A percentile compares a stretch with the other conserved stretches of the same genome.
Conservation (phyloP, 1,140 invertebrate genomes). For the Melipona quadrifasciata region DNA sequence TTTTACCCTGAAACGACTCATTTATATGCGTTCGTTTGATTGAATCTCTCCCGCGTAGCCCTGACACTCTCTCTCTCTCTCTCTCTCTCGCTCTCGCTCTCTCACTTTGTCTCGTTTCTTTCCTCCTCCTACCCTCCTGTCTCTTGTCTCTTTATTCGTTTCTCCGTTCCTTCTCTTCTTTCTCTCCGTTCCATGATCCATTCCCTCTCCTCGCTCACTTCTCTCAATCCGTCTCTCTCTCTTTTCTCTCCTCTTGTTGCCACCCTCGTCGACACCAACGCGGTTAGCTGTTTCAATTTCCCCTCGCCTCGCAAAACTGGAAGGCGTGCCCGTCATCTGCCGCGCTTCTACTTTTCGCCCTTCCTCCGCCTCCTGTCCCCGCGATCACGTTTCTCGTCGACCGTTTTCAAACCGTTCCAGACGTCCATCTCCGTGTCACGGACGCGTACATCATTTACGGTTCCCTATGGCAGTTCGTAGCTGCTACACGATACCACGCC, state of each 20-base stretch:
- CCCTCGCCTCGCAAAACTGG: slow-evolving; percentile 74
- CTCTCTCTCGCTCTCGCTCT: too few relatives aligned
- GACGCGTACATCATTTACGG: background rate
- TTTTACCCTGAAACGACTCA: slow-evolving; percentile 78
- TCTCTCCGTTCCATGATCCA: background rate
- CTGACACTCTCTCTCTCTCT: slow-evolving; percentile 25
- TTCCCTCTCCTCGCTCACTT: too few relatives aligned
- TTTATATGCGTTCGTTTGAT: slow-evolving; percentile 80
- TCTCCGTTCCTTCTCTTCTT: slow-evolving; percentile 13
- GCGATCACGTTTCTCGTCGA: background rate
- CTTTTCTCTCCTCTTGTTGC: slow-evolving; percentile 33
- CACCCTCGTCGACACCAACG: slow-evolving; percentile 74
- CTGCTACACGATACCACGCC: background rate
- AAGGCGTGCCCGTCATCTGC: slow-evolving; percentile 68
- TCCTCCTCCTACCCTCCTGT: background rate
- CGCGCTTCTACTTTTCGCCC: slow-evolving; percentile 18
- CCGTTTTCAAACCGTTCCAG: background rate
- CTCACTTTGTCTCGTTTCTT: background rate
- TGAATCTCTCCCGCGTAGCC: slow-evolving; percentile 71
- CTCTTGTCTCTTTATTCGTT: background rate
- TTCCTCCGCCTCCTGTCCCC: background rate
- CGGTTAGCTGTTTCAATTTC: slow-evolving; percentile 79
- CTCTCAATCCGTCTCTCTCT: background rate
- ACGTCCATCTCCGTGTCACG: background rate
- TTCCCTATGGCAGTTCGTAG: background rate